Conservation (phyloP, 2,888 invertebrate species). For the Melanophora roralis region DNA sequence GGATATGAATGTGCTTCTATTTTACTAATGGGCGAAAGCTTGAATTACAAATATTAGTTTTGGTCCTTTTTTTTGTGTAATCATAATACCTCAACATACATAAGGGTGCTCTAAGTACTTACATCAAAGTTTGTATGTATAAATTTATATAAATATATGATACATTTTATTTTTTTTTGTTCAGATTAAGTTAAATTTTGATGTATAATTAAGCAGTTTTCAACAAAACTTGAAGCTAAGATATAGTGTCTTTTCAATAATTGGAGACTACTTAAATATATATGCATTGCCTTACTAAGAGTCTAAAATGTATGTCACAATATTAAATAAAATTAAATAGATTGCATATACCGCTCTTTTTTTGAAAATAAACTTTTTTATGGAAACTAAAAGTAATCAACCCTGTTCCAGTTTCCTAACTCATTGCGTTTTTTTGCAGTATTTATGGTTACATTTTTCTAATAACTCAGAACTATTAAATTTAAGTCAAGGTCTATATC, state of each 20-base stretch:
- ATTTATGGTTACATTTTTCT: slow-evolving; percentile 7
- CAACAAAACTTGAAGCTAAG: background rate
- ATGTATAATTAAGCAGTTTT: slow-evolving; percentile 35
- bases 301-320: too few relatives aligned
- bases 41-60: slow-evolving; percentile 22
- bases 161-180: background rate
- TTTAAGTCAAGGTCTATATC: slow-evolving; percentile 45
- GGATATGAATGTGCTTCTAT: background rate
- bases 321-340: too few relatives aligned
- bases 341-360: too few relatives aligned
- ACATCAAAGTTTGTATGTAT: background rate
- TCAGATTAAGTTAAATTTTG: slow-evolving; percentile 19
- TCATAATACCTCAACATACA: too few relatives aligned
- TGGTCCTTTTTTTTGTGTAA: background rate
- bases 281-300: too few relatives aligned
- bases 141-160: background rate
- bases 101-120: background rate
- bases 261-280: too few relatives aligned
- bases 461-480: slow-evolving; percentile 2
- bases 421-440: background rate
- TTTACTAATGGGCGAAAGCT: background rate
- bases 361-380: too few relatives aligned
- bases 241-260: too few relatives aligned
- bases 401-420: background rate
- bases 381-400: too few relatives aligned